These are phyloP conservation scores for Meloidogyne floridensis DNA, from an alignment of 1,140 invertebrate species.

Conservation along the genomic window DNA sequence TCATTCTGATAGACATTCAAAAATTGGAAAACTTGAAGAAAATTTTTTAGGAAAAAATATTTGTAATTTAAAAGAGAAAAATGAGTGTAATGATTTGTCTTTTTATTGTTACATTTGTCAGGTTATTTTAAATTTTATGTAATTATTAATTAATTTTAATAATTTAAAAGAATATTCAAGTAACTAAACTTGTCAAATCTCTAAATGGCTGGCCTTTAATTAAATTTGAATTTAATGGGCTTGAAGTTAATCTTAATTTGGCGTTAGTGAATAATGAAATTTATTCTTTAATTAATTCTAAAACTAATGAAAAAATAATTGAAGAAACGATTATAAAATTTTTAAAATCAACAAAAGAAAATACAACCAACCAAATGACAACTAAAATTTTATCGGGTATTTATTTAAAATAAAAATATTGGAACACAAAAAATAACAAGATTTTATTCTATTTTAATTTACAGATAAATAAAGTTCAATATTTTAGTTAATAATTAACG, in stretches of 20 bases:
- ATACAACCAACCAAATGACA: not conserved
- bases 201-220: not conserved
- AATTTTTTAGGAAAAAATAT: not conserved
- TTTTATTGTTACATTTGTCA: not conserved
- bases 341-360: not conserved
- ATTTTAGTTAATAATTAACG: too few relatives aligned
- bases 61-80: not conserved
- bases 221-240: not conserved
- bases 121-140: not conserved
- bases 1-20: not conserved
- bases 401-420: not conserved
- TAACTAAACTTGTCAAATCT: not conserved
- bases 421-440: too few relatives aligned
- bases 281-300: not conserved
- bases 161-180: not conserved
- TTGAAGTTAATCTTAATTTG: not conserved
- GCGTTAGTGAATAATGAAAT: not conserved
- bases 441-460: too few relatives aligned
- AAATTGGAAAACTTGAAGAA: not conserved
- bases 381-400: not conserved
- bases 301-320: not conserved
- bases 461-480: too few relatives aligned
- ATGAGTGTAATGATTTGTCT: not conserved
- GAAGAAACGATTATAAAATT: not conserved
- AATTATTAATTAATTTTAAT: too few relatives aligned